phyloP scores from a whole-genome alignment of 2,113 vertebrate genomes.

The Abramis brama region DNA sequence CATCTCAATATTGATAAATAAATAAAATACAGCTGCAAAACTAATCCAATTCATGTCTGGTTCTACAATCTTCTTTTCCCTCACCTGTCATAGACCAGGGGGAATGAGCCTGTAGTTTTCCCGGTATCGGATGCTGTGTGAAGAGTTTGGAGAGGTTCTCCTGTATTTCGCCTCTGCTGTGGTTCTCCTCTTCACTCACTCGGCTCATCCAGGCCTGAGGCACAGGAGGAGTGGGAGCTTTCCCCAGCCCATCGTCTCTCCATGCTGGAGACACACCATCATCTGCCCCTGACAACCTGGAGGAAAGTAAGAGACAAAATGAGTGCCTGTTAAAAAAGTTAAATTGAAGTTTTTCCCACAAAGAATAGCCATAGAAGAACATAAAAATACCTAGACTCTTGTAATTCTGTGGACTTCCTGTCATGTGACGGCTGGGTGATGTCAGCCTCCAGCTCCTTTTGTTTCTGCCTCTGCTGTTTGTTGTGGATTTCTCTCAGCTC shows the following conservation, averaged over 20 bases:
- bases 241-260: slow-evolving; percentile 63
- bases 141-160: slow-evolving; percentile 89
- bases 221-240: slow-evolving; percentile 58
- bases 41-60: background rate
- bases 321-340: background rate
- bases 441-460: slow-evolving; percentile 78
- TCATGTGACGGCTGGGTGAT: slow-evolving; percentile 57
- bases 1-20: background rate
- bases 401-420: slow-evolving; percentile 68
- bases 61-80: slow-evolving; percentile 1
- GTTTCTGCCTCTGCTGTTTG: slow-evolving; percentile 91
- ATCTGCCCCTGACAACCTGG: slow-evolving; percentile 65
- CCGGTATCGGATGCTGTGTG: slow-evolving; percentile 79
- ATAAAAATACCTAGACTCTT: slow-evolving; percentile 68
- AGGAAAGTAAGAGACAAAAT: background rate
- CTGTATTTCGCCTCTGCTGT: slow-evolving; percentile 82
- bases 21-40: background rate
- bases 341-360: background rate
- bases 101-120: slow-evolving; percentile 73
- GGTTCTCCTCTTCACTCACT: slow-evolving; percentile 83
- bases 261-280: slow-evolving; percentile 63
- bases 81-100: slow-evolving; percentile 86
- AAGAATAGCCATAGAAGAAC: background rate
- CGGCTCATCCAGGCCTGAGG: slow-evolving; percentile 76
- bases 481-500: slow-evolving; percentile 94